Conservation (phyloP, 2,888 invertebrate genomes). For the Elaeidobius kamerunicus region DNA sequence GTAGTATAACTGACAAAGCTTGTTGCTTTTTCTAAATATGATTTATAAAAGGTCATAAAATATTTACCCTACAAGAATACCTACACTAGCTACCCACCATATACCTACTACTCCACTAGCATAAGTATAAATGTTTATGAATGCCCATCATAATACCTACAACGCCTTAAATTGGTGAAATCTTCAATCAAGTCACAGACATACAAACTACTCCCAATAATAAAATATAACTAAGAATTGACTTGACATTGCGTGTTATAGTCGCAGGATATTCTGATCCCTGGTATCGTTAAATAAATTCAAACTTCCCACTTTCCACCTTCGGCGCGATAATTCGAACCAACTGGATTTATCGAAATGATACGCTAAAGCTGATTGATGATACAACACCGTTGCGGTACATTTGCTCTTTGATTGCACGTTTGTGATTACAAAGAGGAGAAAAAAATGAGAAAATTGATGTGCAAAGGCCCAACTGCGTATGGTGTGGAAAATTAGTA, state of each 20-base stretch:
- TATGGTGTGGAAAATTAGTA: conserved; percentile 7
- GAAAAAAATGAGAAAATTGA: background rate
- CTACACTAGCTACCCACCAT: too few relatives aligned
- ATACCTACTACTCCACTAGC: too few relatives aligned
- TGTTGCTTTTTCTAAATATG: too few relatives aligned
- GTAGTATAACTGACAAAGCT: too few relatives aligned
- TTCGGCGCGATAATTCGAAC: conserved; percentile 14
- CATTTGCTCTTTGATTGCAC: conserved; percentile 15
- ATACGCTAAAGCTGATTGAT: conserved; percentile 19
- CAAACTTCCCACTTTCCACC: conserved; percentile 2
- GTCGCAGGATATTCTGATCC: background rate
- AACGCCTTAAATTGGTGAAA: too few relatives aligned
- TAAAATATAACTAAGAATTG: too few relatives aligned
- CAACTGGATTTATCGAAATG: conserved; percentile 19
- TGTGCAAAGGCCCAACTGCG: background rate
- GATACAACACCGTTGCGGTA: conserved; percentile 16
- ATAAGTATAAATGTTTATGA: too few relatives aligned
- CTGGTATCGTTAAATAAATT: conserved; percentile 9
- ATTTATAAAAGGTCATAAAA: too few relatives aligned
- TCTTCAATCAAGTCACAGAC: too few relatives aligned
- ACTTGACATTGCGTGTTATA: background rate
- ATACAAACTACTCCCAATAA: too few relatives aligned
- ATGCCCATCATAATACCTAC: too few relatives aligned
- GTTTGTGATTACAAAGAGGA: background rate
- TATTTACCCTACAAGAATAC: too few relatives aligned